These are phyloP conservation scores for Panurus biarmicus DNA, from an alignment of 2,113 vertebrate genomes.

Conservation along the genomic window DNA sequence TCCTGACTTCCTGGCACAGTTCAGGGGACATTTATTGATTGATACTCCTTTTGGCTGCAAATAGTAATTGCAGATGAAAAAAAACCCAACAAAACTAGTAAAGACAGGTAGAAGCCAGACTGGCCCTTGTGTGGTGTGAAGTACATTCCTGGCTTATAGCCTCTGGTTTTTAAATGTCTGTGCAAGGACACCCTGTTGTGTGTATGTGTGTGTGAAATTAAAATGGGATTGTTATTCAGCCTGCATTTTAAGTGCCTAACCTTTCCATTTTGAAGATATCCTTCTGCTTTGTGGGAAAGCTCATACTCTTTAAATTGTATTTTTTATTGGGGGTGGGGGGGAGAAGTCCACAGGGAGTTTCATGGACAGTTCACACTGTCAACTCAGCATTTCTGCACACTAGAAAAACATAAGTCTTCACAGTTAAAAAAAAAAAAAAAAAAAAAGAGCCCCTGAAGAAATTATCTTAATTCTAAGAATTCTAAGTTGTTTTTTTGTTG, in stretches of 20 bases:
- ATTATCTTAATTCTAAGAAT: background rate
- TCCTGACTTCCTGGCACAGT: background rate
- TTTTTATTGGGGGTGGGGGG: background rate
- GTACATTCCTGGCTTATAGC: background rate
- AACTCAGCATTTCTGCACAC: conserved; percentile 25
- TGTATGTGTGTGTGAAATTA: background rate
- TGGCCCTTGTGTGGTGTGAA: background rate
- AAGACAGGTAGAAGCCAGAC: background rate
- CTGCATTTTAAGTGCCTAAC: conserved; percentile 3
- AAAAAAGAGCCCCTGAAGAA: background rate
- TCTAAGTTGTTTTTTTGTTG: too few relatives aligned
- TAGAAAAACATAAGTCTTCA: background rate
- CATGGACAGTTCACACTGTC: background rate
- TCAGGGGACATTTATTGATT: background rate
- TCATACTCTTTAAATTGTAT: background rate
- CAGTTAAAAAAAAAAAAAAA: background rate
- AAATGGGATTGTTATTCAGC: background rate
- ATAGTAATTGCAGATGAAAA: background rate
- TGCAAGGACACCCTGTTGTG: background rate
- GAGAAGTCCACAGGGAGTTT: background rate
- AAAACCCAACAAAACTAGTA: background rate
- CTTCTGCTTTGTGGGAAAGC: conserved; percentile 34
- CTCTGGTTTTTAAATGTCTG: background rate
- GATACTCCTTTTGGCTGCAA: background rate
- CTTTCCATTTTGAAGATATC: background rate